These are phyloP conservation scores for Stichopus chloronotus DNA, from an alignment of 35 echinoderm and acorn worm species.

Conservation along the genomic window DNA sequence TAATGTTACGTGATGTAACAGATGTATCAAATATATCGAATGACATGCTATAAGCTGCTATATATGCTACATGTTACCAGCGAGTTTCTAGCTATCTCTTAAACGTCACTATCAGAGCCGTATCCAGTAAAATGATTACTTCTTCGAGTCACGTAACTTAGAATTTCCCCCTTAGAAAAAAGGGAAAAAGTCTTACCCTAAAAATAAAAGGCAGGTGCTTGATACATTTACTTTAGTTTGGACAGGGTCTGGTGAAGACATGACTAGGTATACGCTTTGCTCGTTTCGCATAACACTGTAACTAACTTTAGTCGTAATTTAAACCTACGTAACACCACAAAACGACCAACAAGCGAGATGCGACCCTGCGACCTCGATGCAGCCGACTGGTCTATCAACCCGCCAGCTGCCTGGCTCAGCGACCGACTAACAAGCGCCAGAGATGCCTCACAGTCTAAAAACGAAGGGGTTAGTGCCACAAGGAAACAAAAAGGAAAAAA, in stretches of 20 bases:
- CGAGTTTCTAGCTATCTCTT: no score
- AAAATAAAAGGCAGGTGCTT: neutral
- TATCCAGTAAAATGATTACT: no score
- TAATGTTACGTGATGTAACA: no score
- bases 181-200: neutral
- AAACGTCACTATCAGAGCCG: no score
- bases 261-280: neutral
- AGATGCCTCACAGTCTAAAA: conserved; percentile 55
- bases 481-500: neutral
- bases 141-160: no score
- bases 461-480: neutral
- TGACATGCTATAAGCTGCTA: no score
- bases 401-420: conserved; percentile 40
- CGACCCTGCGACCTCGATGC: conserved; percentile 36
- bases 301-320: conserved; percentile 47
- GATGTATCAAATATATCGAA: no score
- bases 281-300: conserved; percentile 50
- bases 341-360: conserved; percentile 51
- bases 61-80: no score
- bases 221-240: conserved; percentile 38
- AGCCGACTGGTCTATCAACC: conserved; percentile 61
- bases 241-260: conserved; percentile 14
- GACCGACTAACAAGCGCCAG: conserved; percentile 55
- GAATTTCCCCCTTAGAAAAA: neutral
- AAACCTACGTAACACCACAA: conserved; percentile 59